Base-by-base conservation (phyloP, 2,113 vertebrate species). In the Podilymbus podiceps region DNA sequence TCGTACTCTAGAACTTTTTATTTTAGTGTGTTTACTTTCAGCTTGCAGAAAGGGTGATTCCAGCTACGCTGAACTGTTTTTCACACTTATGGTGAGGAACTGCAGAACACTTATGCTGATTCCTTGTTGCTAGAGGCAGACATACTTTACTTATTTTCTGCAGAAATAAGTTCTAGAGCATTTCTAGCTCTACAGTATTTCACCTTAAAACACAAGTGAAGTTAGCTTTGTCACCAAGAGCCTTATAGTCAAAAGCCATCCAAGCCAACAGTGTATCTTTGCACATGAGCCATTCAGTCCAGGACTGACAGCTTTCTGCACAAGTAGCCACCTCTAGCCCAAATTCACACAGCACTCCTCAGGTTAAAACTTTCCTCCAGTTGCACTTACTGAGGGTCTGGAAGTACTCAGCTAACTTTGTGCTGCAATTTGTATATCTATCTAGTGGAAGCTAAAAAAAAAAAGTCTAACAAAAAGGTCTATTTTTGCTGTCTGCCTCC, bases 401-500 rank as follows among this genome's bases (percentile, higher is more conserved):
- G 52, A 94, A 93, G 22, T 2, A 22, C 27, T 76, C 80, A 66
- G 53, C 12, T 75, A 92, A 64, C 13, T 60, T 60, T 16, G 42
- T 68, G 56, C 64, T 81, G 12, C 14, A 1, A 67, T 77, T 24
- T 50, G 21, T 76, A 50, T 17, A 8, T 77, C 1, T 86, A n/a
- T 85, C 31, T 6, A 53, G 27, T 38, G 18, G 21, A 91, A 92
- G 30, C 31, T 77, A 24, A 73, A 91, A 69, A 73, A 91, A 69
- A 23, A 64, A 42, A 6, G 3, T 28, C 38, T 58, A 85, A 64
- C 46, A 60, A 27, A 88, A 27, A n/a, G 52, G 76, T 72, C 88
- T 94, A 55, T 64, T 94, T 96, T 89, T 92, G 52, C 69, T 72
- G 44, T 35, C 52, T 87, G 75, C 69, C 60, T 90, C 92, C 76